Percentiles rank a stretch among this genome's conserved stretches.
phyloP scores from a whole-genome alignment of 2,888 invertebrate species.

The Pterobdella sp. region DNA sequence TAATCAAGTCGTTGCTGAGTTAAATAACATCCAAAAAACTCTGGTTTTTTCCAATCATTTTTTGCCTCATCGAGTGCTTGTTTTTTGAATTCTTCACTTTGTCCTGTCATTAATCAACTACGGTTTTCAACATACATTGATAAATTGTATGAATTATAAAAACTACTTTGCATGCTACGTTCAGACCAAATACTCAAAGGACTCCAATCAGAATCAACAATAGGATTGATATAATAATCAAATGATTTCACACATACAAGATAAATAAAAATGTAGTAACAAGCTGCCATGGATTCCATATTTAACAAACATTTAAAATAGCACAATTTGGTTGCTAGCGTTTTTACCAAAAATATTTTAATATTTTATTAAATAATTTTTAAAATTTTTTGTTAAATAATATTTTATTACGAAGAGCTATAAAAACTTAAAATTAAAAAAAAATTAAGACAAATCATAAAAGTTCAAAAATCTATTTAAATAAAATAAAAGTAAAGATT shows the following conservation, averaged over 20 bases:
- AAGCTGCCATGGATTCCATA: neutral
- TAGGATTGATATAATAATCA: neutral
- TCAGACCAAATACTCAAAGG: neutral
- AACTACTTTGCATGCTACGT: too few species aligned
- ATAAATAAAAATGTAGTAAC: neutral
- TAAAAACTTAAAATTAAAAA: too few species aligned
- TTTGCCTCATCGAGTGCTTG: too few species aligned
- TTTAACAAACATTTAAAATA: neutral
- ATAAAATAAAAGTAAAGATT: too few species aligned
- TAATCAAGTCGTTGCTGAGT: neutral
- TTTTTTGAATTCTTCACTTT: neutral
- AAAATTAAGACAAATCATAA: too few species aligned
- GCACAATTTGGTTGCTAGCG: neutral
- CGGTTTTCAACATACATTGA: neutral
- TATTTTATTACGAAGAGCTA: too few species aligned
- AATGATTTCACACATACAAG: neutral
- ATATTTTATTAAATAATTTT: too few species aligned
- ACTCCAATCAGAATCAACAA: neutral
- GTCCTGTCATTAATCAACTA: neutral
- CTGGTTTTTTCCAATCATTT: neutral
- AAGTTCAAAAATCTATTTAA: too few species aligned
- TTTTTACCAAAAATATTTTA: neutral
- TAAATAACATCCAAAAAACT: conserved; percentile 5
- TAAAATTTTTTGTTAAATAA: too few species aligned
- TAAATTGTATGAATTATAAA: neutral